phyloP scores from a whole-genome alignment of 2,888 invertebrate species.

The Stictocephala bisonia region DNA sequence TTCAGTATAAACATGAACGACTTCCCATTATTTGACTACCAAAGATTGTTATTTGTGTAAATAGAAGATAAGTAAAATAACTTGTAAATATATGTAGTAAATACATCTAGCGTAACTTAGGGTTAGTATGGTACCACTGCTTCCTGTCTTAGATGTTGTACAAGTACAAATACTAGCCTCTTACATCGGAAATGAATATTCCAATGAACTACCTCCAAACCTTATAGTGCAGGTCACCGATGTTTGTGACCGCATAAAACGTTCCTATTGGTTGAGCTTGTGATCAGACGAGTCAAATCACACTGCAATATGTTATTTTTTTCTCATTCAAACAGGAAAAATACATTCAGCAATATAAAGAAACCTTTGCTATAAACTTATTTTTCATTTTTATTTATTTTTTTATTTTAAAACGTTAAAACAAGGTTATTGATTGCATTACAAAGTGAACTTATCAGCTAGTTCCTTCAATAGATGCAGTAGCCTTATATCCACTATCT shows the following conservation, averaged over 20 bases:
- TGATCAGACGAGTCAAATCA: no score
- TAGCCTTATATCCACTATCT: no score
- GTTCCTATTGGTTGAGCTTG: slow-evolving; percentile 29
- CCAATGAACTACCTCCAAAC: slow-evolving; percentile 18
- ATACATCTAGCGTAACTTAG: not conserved
- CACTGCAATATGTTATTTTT: no score
- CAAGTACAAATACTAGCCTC: slow-evolving; percentile 23
- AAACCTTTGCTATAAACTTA: no score
- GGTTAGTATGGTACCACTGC: not conserved
- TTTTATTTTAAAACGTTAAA: no score
- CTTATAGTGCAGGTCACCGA: not conserved
- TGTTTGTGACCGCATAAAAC: not conserved
- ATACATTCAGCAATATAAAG: no score
- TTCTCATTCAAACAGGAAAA: no score
- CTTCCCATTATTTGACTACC: slow-evolving; percentile 36
- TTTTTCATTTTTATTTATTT: no score
- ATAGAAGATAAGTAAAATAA: slow-evolving; percentile 18
- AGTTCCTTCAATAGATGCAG: no score
- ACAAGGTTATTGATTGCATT: no score
- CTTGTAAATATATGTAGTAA: slow-evolving; percentile 23
- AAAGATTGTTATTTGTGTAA: slow-evolving; percentile 38
- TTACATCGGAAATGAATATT: not conserved
- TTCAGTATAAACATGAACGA: slow-evolving; percentile 10
- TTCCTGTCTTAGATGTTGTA: slow-evolving; percentile 33
- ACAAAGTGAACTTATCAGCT: no score